phyloP scores from a whole-genome alignment of 2,797 vertebrate genomes.

The Trichosurus vulpecula region DNA sequence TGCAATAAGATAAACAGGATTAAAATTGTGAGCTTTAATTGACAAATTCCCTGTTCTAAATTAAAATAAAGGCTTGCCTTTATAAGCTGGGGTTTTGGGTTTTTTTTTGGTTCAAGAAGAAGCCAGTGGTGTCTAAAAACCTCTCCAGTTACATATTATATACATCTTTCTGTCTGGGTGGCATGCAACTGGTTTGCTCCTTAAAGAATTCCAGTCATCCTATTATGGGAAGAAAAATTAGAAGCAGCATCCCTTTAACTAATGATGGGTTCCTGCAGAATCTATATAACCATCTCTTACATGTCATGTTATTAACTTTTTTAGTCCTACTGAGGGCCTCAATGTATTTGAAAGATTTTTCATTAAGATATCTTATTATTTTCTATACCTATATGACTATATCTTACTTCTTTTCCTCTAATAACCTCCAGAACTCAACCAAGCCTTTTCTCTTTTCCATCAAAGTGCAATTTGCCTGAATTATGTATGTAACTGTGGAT shows the following conservation, averaged over 20 bases:
- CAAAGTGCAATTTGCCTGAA: conserved; percentile 25
- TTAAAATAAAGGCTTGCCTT: conserved; percentile 56
- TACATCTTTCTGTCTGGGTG: conserved; percentile 64
- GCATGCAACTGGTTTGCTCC: conserved; percentile 63
- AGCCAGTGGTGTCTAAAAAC: conserved; percentile 29
- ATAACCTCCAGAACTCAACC: not conserved
- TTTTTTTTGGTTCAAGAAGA: conserved; percentile 45
- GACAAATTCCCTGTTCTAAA: conserved; percentile 73
- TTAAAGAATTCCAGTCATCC: not conserved
- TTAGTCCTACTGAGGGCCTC: conserved; percentile 21
- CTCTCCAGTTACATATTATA: conserved; percentile 18
- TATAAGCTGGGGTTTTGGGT: not conserved
- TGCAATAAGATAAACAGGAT: conserved; percentile 78
- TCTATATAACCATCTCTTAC: conserved; percentile 16
- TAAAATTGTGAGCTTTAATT: conserved; percentile 67
- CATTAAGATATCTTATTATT: conserved; percentile 1
- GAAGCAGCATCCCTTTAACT: not conserved
- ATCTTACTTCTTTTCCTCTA: not conserved
- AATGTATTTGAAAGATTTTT: conserved; percentile 6
- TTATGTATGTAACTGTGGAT: conserved; percentile 35
- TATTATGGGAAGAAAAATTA: not conserved
- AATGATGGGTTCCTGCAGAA: conserved; percentile 4
- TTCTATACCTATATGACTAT: conserved; percentile 27
- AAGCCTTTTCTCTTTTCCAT: not conserved
- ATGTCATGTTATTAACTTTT: conserved; percentile 22